phyloP scores from a whole-genome alignment of 2,113 vertebrate species.

The Narcine bancroftii region DNA sequence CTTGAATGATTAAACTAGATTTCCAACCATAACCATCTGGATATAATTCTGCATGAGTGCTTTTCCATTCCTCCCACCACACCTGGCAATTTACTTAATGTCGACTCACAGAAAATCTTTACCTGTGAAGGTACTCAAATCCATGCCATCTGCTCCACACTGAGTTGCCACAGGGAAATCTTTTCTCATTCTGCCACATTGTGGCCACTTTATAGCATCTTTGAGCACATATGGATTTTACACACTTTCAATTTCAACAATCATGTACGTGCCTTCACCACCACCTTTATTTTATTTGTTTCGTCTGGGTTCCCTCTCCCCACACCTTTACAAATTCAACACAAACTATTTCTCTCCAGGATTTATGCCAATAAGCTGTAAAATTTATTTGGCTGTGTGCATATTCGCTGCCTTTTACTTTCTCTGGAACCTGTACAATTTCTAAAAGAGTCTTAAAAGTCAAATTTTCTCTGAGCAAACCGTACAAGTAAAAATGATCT shows the following conservation, averaged over 20 bases:
- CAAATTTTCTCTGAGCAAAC: not conserved
- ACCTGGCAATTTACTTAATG: not conserved
- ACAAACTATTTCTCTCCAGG: not conserved
- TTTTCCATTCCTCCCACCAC: not conserved
- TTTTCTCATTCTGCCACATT: not conserved
- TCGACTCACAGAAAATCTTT: not conserved
- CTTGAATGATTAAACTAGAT: not conserved
- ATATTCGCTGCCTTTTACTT: not conserved
- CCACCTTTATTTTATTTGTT: not conserved
- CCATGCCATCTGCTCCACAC: not conserved
- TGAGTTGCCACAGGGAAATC: not conserved
- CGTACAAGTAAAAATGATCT: not conserved
- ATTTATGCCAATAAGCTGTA: not conserved
- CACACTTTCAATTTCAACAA: not conserved
- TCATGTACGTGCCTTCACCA: not conserved
- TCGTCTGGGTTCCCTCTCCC: not conserved
- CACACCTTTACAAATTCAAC: not conserved
- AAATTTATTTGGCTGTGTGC: not conserved
- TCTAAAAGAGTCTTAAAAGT: not conserved
- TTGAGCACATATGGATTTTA: not conserved
- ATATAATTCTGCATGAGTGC: not conserved
- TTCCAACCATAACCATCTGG: conserved; percentile 1
- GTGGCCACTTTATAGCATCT: not conserved
- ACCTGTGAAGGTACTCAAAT: not conserved
- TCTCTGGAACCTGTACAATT: not conserved